These are phyloP conservation scores for Protaetia brevitarsis DNA, from an alignment of 1,140 invertebrate species.

Conservation along the genomic window DNA sequence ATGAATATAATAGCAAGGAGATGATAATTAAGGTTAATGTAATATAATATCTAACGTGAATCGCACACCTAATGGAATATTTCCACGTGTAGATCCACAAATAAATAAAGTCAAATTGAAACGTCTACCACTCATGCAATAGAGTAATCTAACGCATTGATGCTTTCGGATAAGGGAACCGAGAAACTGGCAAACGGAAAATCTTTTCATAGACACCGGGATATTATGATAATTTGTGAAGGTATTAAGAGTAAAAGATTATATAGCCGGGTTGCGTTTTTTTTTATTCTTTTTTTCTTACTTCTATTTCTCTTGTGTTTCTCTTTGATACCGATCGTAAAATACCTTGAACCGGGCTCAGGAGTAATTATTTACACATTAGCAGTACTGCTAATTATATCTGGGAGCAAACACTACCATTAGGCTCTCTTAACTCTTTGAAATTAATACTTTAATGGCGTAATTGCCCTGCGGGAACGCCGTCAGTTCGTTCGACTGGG, in stretches of 20 bases:
- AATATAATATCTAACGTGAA: too few species aligned
- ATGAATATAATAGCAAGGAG: too few species aligned
- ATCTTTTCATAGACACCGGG: conserved; percentile 1
- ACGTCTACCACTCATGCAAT: conserved; percentile 32
- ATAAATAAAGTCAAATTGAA: background rate
- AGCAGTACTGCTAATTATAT: conserved; percentile 43
- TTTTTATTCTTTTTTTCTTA: too few species aligned
- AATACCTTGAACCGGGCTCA: conserved; percentile 37
- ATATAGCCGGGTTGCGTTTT: conserved; percentile 25
- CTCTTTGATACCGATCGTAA: conserved; percentile 41
- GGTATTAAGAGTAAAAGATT: conserved; percentile 36
- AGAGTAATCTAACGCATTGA: conserved; percentile 38
- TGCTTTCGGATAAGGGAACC: conserved; percentile 27
- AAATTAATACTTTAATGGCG: conserved; percentile 46
- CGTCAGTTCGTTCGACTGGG: conserved; percentile 4
- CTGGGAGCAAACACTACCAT: conserved; percentile 38
- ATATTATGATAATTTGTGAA: conserved; percentile 42
- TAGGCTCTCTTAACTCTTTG: conserved; percentile 38
- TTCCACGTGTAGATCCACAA: too few species aligned
- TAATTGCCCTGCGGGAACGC: conserved; percentile 32
- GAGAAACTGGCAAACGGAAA: background rate
- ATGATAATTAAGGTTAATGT: too few species aligned
- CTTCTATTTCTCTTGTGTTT: background rate
- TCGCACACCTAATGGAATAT: too few species aligned
- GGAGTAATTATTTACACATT: conserved; percentile 47